These are phyloP conservation scores for Lamellibrachia luymesi DNA, from an alignment of 1,140 invertebrate genomes.

Conservation along the genomic window DNA sequence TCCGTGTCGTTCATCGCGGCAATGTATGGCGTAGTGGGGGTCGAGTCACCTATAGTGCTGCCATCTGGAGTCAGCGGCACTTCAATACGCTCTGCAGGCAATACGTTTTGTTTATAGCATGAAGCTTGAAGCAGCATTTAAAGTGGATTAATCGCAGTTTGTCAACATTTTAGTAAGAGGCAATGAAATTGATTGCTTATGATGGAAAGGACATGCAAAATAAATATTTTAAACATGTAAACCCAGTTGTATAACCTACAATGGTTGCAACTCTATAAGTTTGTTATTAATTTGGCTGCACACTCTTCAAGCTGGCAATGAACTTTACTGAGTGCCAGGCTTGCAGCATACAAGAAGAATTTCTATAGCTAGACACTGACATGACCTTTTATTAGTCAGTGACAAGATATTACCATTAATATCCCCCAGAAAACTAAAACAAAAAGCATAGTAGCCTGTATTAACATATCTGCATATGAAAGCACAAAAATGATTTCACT, in stretches of 20 bases:
- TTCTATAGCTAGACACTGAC: not conserved
- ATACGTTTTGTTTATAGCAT: not conserved
- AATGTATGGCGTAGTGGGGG: slow-evolving; percentile 27
- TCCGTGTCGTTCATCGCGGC: slow-evolving; percentile 50
- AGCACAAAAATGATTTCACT: too few species aligned
- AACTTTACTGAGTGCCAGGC: not conserved
- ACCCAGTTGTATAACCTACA: not conserved
- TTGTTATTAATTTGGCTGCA: not conserved
- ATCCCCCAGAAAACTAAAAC: not conserved
- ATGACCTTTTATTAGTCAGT: not conserved
- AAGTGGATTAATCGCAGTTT: not conserved
- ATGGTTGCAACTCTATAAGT: not conserved
- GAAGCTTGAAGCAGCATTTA: not conserved
- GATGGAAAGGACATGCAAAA: not conserved
- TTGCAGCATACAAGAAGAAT: not conserved
- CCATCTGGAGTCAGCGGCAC: not conserved
- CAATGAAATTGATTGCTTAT: not conserved
- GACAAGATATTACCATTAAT: not conserved
- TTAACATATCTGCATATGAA: not conserved
- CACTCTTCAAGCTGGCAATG: not conserved
- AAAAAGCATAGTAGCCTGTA: not conserved
- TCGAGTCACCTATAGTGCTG: not conserved
- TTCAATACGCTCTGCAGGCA: not conserved
- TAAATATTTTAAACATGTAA: not conserved
- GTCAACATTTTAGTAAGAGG: not conserved